Evolutionary conservation across 2,888 invertebrate species (phyloP), one percentile per base, ranked within the genome.

Genomic region (Hypercompe scribonia): DNA sequence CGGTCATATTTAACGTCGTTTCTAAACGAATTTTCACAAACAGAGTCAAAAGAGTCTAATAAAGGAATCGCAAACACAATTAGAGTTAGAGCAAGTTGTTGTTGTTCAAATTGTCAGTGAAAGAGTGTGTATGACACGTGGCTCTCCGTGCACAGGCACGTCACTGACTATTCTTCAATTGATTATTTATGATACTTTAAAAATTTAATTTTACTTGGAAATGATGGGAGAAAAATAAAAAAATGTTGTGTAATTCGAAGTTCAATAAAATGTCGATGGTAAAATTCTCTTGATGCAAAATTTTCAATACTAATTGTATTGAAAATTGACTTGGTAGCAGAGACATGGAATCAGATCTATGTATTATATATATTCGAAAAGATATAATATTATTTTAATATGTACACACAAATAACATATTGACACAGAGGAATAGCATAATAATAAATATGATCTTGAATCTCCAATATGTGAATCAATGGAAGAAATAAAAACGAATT

Each of bases 41-140:
- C 84, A 84, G 88, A 93, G 90, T 92, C 93, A 92, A 94, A 94
- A 93, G 93, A 91, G 91, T 88, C 90, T 92, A 93, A 88, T 90
- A 91, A 94, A 92, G 92, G 91, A 93, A 94, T 92, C 90, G 90
- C 92, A 93, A 94, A 95, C 92, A 93, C 91, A 94, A 94, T 95
- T 94, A 94, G 87, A 54, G n/a, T 54, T 11, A 54, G 88, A 87
- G 87, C 87, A 92, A 93, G 90, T 92, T 91, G 90, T 92, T 93
- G 91, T 93, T 92, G 90, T 90, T 86, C 84, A 91, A 91, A 93
- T 92, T 90, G 91, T 92, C 88, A 85, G 87, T 77, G 87, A 90
- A 93, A 92, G 93, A 91, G 91, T 93, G 93, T 87, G 87, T 78
- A 87, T 90, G 91, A 92, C 90, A 85, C 74, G 81, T 33, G 82